phyloP scores from a whole-genome alignment of 2,888 invertebrate genomes.

The Erebia palarica region DNA sequence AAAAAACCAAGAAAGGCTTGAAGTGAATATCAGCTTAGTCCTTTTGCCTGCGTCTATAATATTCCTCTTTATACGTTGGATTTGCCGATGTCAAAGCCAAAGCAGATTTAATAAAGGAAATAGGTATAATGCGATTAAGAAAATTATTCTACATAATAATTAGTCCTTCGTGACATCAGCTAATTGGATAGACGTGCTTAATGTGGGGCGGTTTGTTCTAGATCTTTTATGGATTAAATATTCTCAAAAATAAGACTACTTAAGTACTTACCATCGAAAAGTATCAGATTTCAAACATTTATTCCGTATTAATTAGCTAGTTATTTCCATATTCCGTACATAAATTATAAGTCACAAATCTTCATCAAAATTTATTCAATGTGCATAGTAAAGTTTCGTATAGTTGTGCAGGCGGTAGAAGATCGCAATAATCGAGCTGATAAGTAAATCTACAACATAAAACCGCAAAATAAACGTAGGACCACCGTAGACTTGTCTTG shows the following conservation, averaged over 20 bases:
- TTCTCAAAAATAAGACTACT: neutral
- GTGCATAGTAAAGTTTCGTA: neutral
- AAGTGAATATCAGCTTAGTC: no score
- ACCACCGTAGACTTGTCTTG: constrained; percentile 17
- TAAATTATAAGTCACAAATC: neutral
- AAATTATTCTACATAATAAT: neutral
- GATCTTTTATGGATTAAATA: neutral
- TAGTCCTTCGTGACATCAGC: neutral
- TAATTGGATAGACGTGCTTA: constrained; percentile 6
- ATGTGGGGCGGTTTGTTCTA: neutral
- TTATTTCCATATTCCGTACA: no score
- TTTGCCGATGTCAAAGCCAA: neutral
- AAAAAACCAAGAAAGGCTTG: no score
- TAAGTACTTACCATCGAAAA: neutral
- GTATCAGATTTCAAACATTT: neutral
- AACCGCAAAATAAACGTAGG: constrained; percentile 1
- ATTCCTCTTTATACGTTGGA: neutral
- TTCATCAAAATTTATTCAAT: neutral
- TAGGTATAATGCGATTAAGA: neutral
- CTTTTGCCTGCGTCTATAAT: no score
- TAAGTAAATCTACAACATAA: neutral
- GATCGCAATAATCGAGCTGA: neutral
- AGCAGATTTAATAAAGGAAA: constrained; percentile 5
- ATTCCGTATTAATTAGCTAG: neutral
- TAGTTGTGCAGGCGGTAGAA: neutral